A percentile compares a stretch with the other conserved stretches of the same genome.
These are phyloP conservation scores for Galeopterus variegatus DNA, from an alignment of 2,113 vertebrate species.

Conservation along the genomic window DNA sequence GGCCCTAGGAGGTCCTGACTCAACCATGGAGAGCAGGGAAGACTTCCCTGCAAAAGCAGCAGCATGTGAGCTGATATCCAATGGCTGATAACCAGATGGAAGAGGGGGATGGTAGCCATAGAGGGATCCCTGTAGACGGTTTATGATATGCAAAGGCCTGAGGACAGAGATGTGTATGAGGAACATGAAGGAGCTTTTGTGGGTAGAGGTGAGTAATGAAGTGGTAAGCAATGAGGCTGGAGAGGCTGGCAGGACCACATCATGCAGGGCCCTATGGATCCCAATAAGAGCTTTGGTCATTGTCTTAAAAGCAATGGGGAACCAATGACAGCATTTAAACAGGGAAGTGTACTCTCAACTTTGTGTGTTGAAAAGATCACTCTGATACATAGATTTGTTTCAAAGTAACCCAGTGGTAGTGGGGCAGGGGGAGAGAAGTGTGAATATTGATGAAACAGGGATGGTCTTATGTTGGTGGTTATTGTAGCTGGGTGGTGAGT, in stretches of 20 bases:
- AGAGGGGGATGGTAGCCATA: rapidly evolving
- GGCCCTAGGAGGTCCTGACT: not conserved
- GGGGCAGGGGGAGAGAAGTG: not conserved
- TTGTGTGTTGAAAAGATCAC: not conserved
- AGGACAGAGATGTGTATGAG: not conserved
- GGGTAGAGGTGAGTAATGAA: not conserved
- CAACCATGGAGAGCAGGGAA: not conserved
- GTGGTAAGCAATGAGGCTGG: not conserved
- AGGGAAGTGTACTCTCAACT: not conserved
- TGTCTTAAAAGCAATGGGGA: not conserved
- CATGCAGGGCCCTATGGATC: not conserved
- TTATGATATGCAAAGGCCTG: not conserved
- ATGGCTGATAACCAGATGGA: not conserved
- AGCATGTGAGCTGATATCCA: not conserved
- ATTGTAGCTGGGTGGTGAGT: not conserved
- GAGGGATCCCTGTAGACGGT: not conserved
- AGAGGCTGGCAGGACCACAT: not conserved
- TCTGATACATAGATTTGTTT: not conserved
- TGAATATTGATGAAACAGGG: not conserved
- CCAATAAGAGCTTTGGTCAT: not conserved
- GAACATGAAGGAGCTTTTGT: not conserved
- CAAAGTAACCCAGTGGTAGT: not conserved
- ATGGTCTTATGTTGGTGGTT: not conserved
- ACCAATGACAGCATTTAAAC: conserved; percentile 8
- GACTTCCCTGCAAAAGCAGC: not conserved